Base-by-base conservation (phyloP, 2,113 vertebrate species). In the Isurus oxyrinchus region DNA sequence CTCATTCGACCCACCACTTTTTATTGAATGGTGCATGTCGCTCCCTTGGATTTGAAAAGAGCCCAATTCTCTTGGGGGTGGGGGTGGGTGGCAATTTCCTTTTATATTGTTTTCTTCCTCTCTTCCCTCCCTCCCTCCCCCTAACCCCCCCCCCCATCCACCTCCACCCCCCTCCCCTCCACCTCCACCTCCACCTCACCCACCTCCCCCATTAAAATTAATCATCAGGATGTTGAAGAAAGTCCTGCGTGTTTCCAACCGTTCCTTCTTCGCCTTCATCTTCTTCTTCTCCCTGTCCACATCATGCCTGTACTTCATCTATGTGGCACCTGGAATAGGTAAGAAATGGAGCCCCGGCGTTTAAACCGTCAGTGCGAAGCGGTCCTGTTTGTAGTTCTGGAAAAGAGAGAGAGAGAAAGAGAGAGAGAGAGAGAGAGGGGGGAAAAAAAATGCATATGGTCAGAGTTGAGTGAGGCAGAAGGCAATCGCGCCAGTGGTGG, bases 231-330 rank as follows among this genome's bases (percentile, higher is more conserved):
- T 99, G 99, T 97, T 98, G 97, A 98, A 98, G 98, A 98, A 98
- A 98, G 97, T 98, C 97, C 98, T 99, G 98, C 98, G 99, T 97
- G 97, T 99, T 96, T 99, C 99, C 97, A 99, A 98, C 97, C 99
- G 99, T 97, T 99, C 99, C 94, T 98, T 99, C 96, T 97, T 99
- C 97, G 99, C 98, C 98, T 99, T 99, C 98, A 98, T 99, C 97
- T 99, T 99, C 97, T 98, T 99, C 97, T 99, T 99, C 97, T 99
- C 99, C 97, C 98, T 99, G 96, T 99, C 99, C 79, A 98, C 99
- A 59, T 99, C 99, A 44, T 99, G 99, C 97, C 98, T 99, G 86
- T 99, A 99, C 97, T 99, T 99, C 98, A 98, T 99, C 96, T 99
- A 99, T 96, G 99, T 98, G 98, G 99, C 99, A 93, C 99, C 99